Conservation (phyloP, 2,113 vertebrate genomes). For the Mugil cephalus region DNA sequence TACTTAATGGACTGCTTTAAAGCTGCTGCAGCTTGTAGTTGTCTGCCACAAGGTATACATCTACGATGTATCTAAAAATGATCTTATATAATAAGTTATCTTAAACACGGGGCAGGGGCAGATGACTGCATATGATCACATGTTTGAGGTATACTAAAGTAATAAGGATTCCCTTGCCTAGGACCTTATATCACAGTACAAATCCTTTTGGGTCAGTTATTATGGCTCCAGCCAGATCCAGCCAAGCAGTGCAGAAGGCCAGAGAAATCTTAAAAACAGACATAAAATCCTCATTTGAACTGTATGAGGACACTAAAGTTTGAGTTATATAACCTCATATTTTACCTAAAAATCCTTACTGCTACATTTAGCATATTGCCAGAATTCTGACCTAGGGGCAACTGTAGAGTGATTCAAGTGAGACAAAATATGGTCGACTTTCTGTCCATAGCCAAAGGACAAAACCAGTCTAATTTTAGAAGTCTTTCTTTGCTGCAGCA, state of each 20-base stretch:
- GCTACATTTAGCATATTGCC: slow-evolving; percentile 50
- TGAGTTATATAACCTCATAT: slow-evolving; percentile 47
- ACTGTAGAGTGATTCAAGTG: slow-evolving; percentile 26
- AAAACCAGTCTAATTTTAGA: slow-evolving; percentile 14
- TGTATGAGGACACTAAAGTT: slow-evolving; percentile 33
- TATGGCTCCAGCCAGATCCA: slow-evolving; percentile 16
- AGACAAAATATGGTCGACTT: slow-evolving; percentile 13
- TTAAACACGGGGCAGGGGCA: no score
- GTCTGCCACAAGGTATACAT: neutral
- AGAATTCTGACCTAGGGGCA: slow-evolving; percentile 39
- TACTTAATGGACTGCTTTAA: no score
- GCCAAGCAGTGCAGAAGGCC: slow-evolving; percentile 46
- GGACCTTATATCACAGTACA: neutral
- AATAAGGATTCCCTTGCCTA: neutral
- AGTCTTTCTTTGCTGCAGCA: slow-evolving; percentile 19
- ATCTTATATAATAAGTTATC: no score
- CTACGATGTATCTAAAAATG: no score
- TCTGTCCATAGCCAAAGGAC: slow-evolving; percentile 23
- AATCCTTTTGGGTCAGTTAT: neutral
- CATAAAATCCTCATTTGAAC: slow-evolving; percentile 44
- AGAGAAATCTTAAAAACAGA: slow-evolving; percentile 45
- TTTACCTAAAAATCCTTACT: slow-evolving; percentile 44
- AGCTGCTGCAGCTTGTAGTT: neutral
- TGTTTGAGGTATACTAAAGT: neutral
- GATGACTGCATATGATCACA: no score